Percentiles rank a stretch among this genome's conserved stretches.
Evolutionary conservation across 2,797 vertebrate species (phyloP).

Genomic region (Pogonophryne albipinna): DNA sequence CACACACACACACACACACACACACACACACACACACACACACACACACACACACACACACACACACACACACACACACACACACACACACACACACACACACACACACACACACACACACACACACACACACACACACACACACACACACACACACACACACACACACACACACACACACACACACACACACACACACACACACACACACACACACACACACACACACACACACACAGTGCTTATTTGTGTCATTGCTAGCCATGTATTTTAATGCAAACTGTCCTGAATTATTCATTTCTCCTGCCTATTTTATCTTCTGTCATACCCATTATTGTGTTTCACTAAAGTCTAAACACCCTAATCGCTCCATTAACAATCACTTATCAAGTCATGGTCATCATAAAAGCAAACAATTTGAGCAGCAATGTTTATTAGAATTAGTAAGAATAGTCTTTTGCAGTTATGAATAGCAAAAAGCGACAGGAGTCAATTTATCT

Average conservation of each 20-base stretch:
- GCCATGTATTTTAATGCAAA: too few relatives aligned
- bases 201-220: background rate
- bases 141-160: background rate
- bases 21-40: too few relatives aligned
- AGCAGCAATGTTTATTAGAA: background rate
- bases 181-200: background rate
- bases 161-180: background rate
- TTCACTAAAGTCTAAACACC: too few relatives aligned
- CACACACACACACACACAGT: background rate
- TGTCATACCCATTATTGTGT: background rate
- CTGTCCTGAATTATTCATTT: too few relatives aligned
- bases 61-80: background rate
- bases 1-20: too few relatives aligned
- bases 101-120: background rate
- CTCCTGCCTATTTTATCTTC: background rate
- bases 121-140: background rate
- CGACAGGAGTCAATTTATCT: background rate
- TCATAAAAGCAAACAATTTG: background rate
- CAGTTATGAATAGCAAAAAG: background rate
- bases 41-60: background rate
- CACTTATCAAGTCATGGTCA: background rate
- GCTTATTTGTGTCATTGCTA: too few relatives aligned
- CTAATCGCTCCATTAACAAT: too few relatives aligned
- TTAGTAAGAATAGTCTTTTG: too few relatives aligned
- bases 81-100: background rate